Percentiles rank a stretch among this genome's conserved stretches.
These are phyloP conservation scores for Loriculus beryllinus DNA, from an alignment of 2,797 vertebrate genomes.

Conservation along the genomic window DNA sequence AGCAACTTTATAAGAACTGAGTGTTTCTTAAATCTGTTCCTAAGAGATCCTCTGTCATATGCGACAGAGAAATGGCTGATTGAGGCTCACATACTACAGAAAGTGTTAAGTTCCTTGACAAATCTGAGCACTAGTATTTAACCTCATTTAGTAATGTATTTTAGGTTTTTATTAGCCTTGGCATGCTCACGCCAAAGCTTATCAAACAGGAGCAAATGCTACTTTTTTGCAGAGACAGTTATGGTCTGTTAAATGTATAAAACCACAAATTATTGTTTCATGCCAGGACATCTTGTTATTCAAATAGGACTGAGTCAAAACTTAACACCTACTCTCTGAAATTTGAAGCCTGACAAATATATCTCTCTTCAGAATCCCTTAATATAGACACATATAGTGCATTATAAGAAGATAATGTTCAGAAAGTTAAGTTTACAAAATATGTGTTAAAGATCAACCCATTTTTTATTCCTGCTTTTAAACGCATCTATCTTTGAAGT, in stretches of 20 bases:
- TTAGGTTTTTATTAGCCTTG: slow-evolving; percentile 2
- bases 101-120: neutral
- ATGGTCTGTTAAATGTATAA: neutral
- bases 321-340: neutral
- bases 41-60: neutral
- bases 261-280: neutral
- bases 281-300: neutral
- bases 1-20: neutral
- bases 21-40: neutral
- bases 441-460: neutral
- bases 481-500: neutral
- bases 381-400: neutral
- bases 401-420: neutral
- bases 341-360: neutral
- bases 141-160: neutral
- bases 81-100: neutral
- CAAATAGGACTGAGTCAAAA: neutral
- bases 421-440: neutral
- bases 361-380: neutral
- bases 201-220: neutral
- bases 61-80: neutral
- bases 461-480: neutral
- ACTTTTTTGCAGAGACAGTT: neutral
- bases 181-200: neutral
- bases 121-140: neutral